These are phyloP conservation scores for Rhynchopsitta pachyrhyncha DNA, from an alignment of 2,113 vertebrate species.

Conservation along the genomic window DNA sequence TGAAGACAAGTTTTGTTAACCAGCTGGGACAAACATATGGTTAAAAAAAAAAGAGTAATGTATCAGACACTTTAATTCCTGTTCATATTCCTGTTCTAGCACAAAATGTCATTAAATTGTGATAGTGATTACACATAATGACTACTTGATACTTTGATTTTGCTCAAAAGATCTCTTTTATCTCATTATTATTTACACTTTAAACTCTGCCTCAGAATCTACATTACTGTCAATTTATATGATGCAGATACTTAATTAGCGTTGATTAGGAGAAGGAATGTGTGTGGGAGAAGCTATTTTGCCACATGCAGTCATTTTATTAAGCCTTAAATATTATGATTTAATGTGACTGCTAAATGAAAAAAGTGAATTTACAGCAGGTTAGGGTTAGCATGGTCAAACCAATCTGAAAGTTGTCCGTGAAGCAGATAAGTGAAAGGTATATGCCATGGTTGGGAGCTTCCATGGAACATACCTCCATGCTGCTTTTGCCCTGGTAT, in stretches of 20 bases:
- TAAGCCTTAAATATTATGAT: slow-evolving; percentile 61
- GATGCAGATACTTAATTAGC: slow-evolving; percentile 64
- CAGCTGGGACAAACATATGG: background rate
- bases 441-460: background rate
- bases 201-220: slow-evolving; percentile 50
- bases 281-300: slow-evolving; percentile 53
- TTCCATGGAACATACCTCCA: background rate
- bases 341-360: slow-evolving; percentile 25
- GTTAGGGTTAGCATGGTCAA: background rate
- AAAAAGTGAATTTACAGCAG: background rate
- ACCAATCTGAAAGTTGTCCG: background rate
- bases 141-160: slow-evolving; percentile 69
- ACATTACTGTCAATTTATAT: slow-evolving; percentile 56
- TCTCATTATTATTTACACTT: slow-evolving; percentile 65
- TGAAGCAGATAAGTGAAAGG: background rate
- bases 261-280: slow-evolving; percentile 41
- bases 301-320: slow-evolving; percentile 43
- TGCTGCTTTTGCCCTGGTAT: background rate
- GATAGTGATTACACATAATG: slow-evolving; percentile 66
- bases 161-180: slow-evolving; percentile 59
- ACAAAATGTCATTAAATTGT: slow-evolving; percentile 60
- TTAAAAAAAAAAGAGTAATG: background rate
- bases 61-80: background rate
- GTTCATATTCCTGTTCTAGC: slow-evolving; percentile 3
- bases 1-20: background rate